Evolutionary conservation across 2,113 vertebrate genomes (phyloP).

Genomic region (Gasterosteus nipponicus): DNA sequence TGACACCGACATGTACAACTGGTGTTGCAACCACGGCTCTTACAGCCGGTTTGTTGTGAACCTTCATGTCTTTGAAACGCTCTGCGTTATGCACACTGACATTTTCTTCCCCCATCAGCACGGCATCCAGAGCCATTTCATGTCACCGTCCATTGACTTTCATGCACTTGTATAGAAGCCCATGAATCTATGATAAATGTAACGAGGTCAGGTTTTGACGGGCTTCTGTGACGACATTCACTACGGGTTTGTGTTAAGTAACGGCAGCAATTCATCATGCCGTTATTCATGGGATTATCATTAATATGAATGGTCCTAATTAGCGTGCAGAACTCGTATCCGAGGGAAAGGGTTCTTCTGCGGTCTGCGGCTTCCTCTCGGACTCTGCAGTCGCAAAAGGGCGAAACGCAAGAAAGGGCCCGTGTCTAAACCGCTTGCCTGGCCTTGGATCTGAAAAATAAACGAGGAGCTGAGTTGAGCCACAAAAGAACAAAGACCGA

Average conservation of each 20-base stretch:
- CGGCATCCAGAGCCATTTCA: conserved; percentile 46
- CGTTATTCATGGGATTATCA: conserved; percentile 49
- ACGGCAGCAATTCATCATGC: conserved; percentile 30
- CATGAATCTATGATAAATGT: conserved; percentile 65
- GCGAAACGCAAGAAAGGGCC: conserved; percentile 20
- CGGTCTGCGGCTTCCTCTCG: conserved; percentile 7
- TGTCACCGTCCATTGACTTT: conserved; percentile 48
- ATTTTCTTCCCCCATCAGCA: conserved; percentile 28
- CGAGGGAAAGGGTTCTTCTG: not conserved
- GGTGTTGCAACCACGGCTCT: no score
- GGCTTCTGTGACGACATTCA: conserved; percentile 28
- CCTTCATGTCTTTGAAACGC: conserved; percentile 14
- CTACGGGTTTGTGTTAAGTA: conserved; percentile 30
- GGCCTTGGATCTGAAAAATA: conserved; percentile 60
- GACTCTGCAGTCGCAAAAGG: conserved; percentile 14
- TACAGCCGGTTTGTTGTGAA: conserved; percentile 5
- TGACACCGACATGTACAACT: not conserved
- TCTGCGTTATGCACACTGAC: conserved; percentile 12
- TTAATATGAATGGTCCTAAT: conserved; percentile 53
- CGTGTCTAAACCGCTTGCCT: conserved; percentile 38
- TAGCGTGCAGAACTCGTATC: conserved; percentile 25
- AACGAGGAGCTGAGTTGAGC: conserved; percentile 57
- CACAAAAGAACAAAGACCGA: conserved; percentile 59
- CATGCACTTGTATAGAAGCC: conserved; percentile 11
- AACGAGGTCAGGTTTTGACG: conserved; percentile 62